Percentiles rank a stretch among this genome's conserved stretches.
Conservation (phyloP, 2,797 vertebrate genomes). For the Monodelphis domestica region DNA sequence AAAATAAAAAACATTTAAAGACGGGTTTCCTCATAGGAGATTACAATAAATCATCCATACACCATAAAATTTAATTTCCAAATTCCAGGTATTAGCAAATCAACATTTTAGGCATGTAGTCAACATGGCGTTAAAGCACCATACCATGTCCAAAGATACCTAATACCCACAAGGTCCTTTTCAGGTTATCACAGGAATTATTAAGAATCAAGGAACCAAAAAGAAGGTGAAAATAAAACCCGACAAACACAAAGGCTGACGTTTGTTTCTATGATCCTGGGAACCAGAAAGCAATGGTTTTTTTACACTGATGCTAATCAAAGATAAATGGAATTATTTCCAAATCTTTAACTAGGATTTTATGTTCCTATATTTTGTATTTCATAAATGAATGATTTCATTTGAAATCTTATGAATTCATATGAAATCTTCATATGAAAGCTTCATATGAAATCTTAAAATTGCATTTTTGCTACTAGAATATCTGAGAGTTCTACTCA, state of each 20-base stretch:
- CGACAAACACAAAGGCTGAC: neutral
- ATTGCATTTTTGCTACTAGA: constrained; percentile 31
- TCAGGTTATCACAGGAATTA: constrained; percentile 59
- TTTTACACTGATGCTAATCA: neutral
- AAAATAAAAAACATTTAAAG: constrained; percentile 61
- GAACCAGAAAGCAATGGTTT: neutral
- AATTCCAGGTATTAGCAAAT: constrained; percentile 72
- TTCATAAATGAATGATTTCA: constrained; percentile 16
- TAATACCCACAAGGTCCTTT: constrained; percentile 53
- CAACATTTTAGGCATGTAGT: constrained; percentile 65
- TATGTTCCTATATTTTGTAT: constrained; percentile 22
- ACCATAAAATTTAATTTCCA: constrained; percentile 76
- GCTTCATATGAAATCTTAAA: neutral
- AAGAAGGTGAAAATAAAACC: neutral
- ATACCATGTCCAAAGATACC: constrained; percentile 63
- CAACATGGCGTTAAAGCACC: constrained; percentile 52
- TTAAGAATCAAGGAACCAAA: neutral
- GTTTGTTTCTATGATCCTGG: neutral
- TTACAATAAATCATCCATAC: constrained; percentile 74
- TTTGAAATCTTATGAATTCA: constrained; percentile 20
- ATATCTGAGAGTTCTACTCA: neutral
- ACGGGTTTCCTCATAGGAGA: constrained; percentile 67
- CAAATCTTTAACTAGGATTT: constrained; percentile 22
- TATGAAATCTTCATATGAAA: neutral
- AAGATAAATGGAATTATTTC: neutral